phyloP scores from a whole-genome alignment of 2,888 invertebrate species.

The Acanthosepion pharaonis region DNA sequence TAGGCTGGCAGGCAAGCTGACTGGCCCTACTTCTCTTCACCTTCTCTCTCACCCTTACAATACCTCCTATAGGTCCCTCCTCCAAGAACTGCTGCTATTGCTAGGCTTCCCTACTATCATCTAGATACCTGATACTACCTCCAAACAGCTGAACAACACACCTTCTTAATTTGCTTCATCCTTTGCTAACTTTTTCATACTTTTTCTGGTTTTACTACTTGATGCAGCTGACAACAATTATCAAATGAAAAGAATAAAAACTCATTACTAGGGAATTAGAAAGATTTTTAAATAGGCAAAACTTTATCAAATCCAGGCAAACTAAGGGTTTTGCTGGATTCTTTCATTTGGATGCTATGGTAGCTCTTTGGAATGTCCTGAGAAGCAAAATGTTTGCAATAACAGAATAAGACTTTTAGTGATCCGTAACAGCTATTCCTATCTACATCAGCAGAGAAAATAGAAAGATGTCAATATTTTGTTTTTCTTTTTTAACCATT shows the following conservation, averaged over 20 bases:
- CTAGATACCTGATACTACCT: conserved; percentile 44
- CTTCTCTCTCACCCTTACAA: conserved; percentile 35
- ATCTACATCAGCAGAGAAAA: background rate
- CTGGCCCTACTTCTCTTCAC: conserved; percentile 40
- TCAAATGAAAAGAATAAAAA: background rate
- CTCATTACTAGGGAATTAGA: background rate
- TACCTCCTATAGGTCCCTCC: conserved; percentile 36
- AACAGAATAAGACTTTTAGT: background rate
- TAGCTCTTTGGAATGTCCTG: background rate
- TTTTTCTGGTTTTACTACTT: conserved; percentile 39
- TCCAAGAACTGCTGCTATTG: conserved; percentile 38
- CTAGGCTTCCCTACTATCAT: conserved; percentile 40
- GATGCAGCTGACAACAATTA: conserved; percentile 43
- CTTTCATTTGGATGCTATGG: background rate
- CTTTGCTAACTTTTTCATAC: background rate
- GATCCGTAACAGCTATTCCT: background rate
- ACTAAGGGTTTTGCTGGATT: background rate
- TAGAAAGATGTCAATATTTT: background rate
- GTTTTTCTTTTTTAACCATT: background rate
- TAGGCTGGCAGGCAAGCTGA: conserved; percentile 38
- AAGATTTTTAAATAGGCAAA: background rate
- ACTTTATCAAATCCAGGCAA: background rate
- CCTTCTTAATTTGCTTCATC: conserved; percentile 35
- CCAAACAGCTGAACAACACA: conserved; percentile 46
- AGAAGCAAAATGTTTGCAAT: background rate